These are phyloP conservation scores for Rynchops niger DNA, from an alignment of 2,113 vertebrate genomes.

Conservation along the genomic window DNA sequence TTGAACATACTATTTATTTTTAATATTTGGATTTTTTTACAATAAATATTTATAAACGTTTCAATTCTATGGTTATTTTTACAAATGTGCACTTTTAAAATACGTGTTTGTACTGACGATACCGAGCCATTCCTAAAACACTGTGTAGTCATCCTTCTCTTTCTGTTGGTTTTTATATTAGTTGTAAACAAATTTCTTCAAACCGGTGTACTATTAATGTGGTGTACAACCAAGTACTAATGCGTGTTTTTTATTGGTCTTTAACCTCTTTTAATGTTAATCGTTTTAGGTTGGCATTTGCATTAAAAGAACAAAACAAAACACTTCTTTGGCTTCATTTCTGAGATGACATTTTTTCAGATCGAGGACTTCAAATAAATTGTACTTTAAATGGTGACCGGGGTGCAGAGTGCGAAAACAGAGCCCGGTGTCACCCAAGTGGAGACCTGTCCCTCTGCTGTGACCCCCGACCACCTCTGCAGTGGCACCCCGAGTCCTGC, in stretches of 20 bases:
- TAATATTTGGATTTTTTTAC: slow-evolving; percentile 59
- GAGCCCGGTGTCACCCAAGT: not conserved
- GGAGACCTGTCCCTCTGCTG: not conserved
- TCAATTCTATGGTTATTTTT: slow-evolving; percentile 39
- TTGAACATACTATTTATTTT: slow-evolving; percentile 63
- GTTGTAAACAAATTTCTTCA: not conserved
- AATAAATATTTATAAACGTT: slow-evolving; percentile 73
- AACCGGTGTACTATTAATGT: not conserved
- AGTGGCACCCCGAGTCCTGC: not conserved
- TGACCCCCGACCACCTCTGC: not conserved
- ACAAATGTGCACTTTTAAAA: slow-evolving; percentile 40
- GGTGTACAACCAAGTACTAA: not conserved
- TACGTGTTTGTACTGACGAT: slow-evolving; percentile 13
- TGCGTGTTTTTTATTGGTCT: not conserved
- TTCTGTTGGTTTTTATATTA: slow-evolving; percentile 1
- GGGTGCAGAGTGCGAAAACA: not conserved
- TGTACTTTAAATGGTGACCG: not conserved
- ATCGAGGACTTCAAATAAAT: not conserved
- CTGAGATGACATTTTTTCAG: not conserved
- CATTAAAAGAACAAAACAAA: slow-evolving; percentile 40
- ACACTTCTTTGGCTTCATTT: not conserved
- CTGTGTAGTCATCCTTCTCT: not conserved
- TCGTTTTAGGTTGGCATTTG: slow-evolving; percentile 43
- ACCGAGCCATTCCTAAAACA: slow-evolving; percentile 32
- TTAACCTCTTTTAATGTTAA: slow-evolving; percentile 15